Evolutionary conservation across 2,113 vertebrate species (phyloP).

Genomic region (Pyxicephalus adspersus): DNA sequence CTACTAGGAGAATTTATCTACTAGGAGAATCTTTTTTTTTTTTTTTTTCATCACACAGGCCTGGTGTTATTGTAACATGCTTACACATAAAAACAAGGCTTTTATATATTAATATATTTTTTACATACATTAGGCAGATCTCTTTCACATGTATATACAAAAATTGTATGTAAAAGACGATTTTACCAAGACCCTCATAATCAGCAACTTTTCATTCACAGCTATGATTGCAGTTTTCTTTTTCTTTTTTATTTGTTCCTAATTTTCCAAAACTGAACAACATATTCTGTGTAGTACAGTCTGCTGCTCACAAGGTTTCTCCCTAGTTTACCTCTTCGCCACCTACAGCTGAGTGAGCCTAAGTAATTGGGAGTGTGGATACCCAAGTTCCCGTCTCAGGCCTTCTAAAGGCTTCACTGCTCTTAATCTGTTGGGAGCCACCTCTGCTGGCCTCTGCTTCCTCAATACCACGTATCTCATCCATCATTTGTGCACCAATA

Average conservation of each 20-base stretch:
- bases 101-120: too few relatives aligned
- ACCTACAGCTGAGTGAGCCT: conserved; percentile 46
- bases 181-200: too few relatives aligned
- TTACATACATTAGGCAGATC: too few relatives aligned
- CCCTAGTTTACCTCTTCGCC: conserved; percentile 2
- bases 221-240: too few relatives aligned
- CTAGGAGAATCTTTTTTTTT: too few relatives aligned
- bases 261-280: conserved; percentile 5
- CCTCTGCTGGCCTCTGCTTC: conserved; percentile 53
- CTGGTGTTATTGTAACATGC: too few relatives aligned
- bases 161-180: too few relatives aligned
- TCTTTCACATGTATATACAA: too few relatives aligned
- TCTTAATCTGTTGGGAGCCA: conserved; percentile 56
- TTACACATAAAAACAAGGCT: too few relatives aligned
- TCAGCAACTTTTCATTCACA: too few relatives aligned
- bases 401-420: conserved; percentile 53
- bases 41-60: too few relatives aligned
- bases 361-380: conserved; percentile 53
- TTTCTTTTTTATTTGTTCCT: background rate
- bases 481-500: conserved; percentile 55
- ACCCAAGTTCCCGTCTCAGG: conserved; percentile 29
- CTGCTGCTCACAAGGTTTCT: conserved; percentile 19
- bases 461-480: conserved; percentile 46
- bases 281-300: background rate
- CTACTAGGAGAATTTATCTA: too few relatives aligned